phyloP scores from a whole-genome alignment of 2,797 vertebrate genomes.

The Tauraco hartlaubi region DNA sequence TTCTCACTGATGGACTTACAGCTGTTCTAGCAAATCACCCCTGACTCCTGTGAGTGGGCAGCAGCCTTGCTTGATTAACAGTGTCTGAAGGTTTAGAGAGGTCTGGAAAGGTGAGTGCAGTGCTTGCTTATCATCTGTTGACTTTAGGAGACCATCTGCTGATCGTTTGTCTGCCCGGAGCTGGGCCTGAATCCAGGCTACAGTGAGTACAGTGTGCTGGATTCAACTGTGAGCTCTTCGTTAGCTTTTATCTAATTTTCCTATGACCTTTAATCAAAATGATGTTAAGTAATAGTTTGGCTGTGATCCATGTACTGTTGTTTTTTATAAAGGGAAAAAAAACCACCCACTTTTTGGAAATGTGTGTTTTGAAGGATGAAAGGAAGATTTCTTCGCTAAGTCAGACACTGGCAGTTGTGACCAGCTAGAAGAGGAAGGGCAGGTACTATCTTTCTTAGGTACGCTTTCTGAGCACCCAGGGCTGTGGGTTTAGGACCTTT shows the following conservation, averaged over 20 bases:
- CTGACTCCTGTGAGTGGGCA: not conserved
- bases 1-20: not conserved
- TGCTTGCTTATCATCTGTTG: not conserved
- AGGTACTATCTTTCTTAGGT: not conserved
- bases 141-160: not conserved
- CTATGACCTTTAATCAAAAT: not conserved
- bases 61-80: not conserved
- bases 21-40: not conserved
- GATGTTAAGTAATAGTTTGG: not conserved
- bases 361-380: not conserved
- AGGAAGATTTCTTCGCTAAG: not conserved
- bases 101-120: not conserved
- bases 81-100: not conserved
- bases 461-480: accelerated
- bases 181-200: not conserved
- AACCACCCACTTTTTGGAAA: not conserved
- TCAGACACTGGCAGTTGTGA: not conserved
- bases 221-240: not conserved
- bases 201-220: not conserved
- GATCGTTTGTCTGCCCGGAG: not conserved
- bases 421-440: not conserved
- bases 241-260: not conserved
- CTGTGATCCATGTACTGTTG: not conserved
- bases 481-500: not conserved
- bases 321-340: not conserved